Evolutionary conservation across 2,888 invertebrate species (phyloP).

Genomic region (Prosapia bicincta): DNA sequence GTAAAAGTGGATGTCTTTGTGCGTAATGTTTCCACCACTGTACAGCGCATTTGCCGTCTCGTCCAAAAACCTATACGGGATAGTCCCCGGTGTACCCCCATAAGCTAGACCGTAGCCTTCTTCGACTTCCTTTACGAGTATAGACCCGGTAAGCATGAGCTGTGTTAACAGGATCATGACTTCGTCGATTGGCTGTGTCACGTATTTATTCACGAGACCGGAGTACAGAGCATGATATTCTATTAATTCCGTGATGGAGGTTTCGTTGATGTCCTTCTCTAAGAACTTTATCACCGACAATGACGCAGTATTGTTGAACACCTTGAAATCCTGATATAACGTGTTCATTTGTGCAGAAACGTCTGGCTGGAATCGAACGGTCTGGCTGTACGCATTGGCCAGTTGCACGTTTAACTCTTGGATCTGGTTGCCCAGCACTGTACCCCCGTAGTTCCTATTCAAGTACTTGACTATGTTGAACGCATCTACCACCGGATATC

Average conservation of each 20-base stretch:
- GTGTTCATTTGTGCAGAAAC: neutral
- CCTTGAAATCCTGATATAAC: neutral
- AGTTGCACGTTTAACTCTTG: neutral
- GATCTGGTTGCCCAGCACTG: neutral
- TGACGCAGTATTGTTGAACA: neutral
- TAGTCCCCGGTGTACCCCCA: too few species aligned
- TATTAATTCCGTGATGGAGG: neutral
- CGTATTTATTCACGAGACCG: neutral
- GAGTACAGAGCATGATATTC: neutral
- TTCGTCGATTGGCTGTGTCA: neutral
- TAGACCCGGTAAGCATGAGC: too few species aligned
- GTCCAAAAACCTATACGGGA: too few species aligned
- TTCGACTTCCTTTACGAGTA: too few species aligned
- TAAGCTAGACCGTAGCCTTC: too few species aligned
- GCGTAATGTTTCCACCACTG: neutral
- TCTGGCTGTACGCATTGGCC: neutral
- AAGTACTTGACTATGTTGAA: neutral
- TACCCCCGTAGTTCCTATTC: neutral
- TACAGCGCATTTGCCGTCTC: neutral
- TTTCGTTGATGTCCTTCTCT: neutral
- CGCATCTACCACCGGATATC: neutral
- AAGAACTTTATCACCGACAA: neutral
- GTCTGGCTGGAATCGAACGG: neutral
- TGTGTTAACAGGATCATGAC: too few species aligned
- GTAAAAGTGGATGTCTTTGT: neutral